Conservation (phyloP, 2,113 vertebrate genomes). For the Zosterops japonicus region DNA sequence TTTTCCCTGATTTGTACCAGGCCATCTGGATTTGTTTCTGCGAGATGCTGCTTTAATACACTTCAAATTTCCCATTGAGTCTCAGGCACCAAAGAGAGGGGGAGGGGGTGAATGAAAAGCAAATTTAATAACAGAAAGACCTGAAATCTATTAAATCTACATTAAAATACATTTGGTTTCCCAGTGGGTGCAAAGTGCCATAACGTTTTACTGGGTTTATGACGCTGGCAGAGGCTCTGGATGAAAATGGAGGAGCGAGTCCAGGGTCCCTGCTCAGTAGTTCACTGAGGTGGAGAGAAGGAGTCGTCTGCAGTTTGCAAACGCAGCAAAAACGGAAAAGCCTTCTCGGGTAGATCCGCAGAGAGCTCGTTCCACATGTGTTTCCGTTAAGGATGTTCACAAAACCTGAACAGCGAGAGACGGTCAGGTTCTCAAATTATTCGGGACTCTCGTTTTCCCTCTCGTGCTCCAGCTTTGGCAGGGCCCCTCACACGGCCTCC, state of each 20-base stretch:
- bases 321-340: slow-evolving; percentile 63
- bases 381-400: slow-evolving; percentile 63
- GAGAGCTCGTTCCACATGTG: slow-evolving; percentile 59
- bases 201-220: slow-evolving; percentile 69
- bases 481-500: not conserved
- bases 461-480: not conserved
- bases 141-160: slow-evolving; percentile 70
- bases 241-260: slow-evolving; percentile 66
- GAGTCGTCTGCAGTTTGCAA: slow-evolving; percentile 60
- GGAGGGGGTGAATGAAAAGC: slow-evolving; percentile 40
- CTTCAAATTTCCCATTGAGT: slow-evolving; percentile 67
- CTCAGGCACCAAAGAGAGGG: slow-evolving; percentile 44
- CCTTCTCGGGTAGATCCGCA: slow-evolving; percentile 53
- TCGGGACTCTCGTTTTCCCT: slow-evolving; percentile 5
- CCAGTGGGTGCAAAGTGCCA: slow-evolving; percentile 69
- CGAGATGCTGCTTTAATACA: slow-evolving; percentile 63
- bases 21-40: slow-evolving; percentile 72
- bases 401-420: slow-evolving; percentile 49
- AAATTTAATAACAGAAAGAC: slow-evolving; percentile 70
- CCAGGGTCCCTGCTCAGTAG: slow-evolving; percentile 63
- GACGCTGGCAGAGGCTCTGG: slow-evolving; percentile 60
- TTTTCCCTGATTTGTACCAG: slow-evolving; percentile 59
- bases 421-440: slow-evolving; percentile 50
- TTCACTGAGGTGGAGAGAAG: slow-evolving; percentile 33
- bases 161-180: slow-evolving; percentile 72